phyloP scores from a whole-genome alignment of 2,888 invertebrate genomes.

The Mylabris sibirica region DNA sequence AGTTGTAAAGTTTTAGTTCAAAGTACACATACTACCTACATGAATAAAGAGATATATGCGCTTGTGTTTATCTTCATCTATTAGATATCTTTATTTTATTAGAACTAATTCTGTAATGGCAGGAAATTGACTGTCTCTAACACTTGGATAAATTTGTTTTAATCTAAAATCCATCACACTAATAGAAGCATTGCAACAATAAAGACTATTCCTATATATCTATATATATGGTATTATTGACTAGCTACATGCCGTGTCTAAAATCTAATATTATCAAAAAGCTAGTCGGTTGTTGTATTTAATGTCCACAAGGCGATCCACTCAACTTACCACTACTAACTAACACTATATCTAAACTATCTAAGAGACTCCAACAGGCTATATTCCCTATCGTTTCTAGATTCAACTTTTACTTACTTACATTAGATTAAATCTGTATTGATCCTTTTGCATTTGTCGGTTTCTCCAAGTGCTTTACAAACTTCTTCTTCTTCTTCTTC shows the following conservation, averaged over 20 bases:
- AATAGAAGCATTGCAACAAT: not conserved
- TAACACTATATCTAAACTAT: constrained; percentile 25
- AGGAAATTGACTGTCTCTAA: constrained; percentile 9
- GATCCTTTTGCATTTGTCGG: constrained; percentile 35
- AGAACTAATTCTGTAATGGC: constrained; percentile 4
- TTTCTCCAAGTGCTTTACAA: constrained; percentile 34
- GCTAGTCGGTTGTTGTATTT: constrained; percentile 33
- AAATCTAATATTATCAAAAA: constrained; percentile 39
- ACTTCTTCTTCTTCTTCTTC: constrained; percentile 26
- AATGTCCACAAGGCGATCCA: constrained; percentile 27
- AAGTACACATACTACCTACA: not conserved
- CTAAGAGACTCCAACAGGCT: constrained; percentile 37
- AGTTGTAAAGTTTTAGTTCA: not conserved
- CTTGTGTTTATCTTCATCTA: not conserved
- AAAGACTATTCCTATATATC: not conserved
- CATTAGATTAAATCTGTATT: constrained; percentile 45
- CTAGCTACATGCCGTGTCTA: constrained; percentile 38
- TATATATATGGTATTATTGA: not conserved
- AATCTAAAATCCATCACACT: constrained; percentile 1
- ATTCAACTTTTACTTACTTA: constrained; percentile 44
- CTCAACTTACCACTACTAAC: constrained; percentile 25
- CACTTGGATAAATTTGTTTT: constrained; percentile 6
- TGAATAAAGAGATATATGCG: too few species aligned
- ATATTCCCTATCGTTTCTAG: constrained; percentile 33
- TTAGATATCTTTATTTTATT: not conserved